Base-by-base conservation (phyloP, 2,888 invertebrate species). In the Athripsodes cinereus region DNA sequence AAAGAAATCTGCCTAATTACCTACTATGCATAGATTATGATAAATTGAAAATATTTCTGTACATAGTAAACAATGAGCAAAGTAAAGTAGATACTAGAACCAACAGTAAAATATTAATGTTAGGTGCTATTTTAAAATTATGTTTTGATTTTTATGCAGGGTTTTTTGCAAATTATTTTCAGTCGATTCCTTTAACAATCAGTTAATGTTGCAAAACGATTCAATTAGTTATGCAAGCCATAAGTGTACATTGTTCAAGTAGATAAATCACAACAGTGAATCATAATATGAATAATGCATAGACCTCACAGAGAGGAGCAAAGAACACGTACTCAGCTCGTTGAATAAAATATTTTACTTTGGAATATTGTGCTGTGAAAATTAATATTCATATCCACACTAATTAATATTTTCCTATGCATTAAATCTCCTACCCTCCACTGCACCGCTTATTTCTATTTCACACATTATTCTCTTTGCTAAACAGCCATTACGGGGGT, bases 331-430 rank as follows among this genome's bases (percentile, higher is more conserved):
- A 40, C 40, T 40, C 13, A 40, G 13, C 40, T 40, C 40, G 40
- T 40, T 40, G 40, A 40, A 40, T 40, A 40, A 40, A 40, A 40
- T 40, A 40, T 40, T 40, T 40, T 40, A 40, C 40, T 40, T 16
- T n/a, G 13, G 40, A 40, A 40, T 40, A 40, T n/a, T 40, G 16
- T 40, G 13, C 19, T 50, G 50, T 13, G 18, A 26, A 26, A 26
- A 22, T 16, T 50, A 22, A 22, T 26, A 50, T 50, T 26, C 50
- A 26, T 50, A 22, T 50, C 21, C 26, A 11, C 18, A n/a, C 40
- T 40, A 40, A 40, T 40, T 40, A 40, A 40, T 40, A 40, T 40
- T 40, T 40, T 40, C 40, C 16, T n/a, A 16, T 40, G 8, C 40
- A 40, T 40, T 40, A 40, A 8, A 3, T 40, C 13, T 40, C 40